Conservation (phyloP, 1,140 invertebrate species). For the Procambarus virginalis region DNA sequence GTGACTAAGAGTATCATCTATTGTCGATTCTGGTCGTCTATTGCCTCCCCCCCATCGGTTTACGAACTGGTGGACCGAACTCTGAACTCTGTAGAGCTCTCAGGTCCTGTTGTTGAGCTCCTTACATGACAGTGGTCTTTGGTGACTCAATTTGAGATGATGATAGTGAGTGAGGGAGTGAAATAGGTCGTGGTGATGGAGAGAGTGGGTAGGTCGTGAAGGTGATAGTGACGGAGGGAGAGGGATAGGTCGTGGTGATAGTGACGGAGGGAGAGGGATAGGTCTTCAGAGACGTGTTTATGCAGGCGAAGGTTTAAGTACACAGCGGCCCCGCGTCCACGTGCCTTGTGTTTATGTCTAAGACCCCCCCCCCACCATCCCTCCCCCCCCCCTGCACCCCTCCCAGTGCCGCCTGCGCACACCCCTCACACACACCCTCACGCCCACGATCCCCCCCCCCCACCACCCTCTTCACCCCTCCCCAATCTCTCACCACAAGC, state of each 20-base stretch:
- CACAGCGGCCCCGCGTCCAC: background rate
- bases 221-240: background rate
- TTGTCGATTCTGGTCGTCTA: too few species aligned
- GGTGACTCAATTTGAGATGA: too few species aligned
- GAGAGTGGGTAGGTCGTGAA: background rate
- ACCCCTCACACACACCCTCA: background rate
- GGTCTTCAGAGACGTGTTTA: background rate
- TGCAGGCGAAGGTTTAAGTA: background rate
- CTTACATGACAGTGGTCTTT: too few species aligned
- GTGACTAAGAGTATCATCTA: too few species aligned
- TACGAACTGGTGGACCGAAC: too few species aligned
- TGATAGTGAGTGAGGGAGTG: background rate
- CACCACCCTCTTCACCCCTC: background rate
- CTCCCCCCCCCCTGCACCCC: background rate
- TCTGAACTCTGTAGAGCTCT: too few species aligned
- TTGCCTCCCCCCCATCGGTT: too few species aligned
- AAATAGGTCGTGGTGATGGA: too few species aligned
- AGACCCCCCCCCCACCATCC: background rate
- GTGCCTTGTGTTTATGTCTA: slow-evolving; percentile 1
- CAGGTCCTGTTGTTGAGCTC: too few species aligned
- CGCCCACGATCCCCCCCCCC: background rate
- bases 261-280: background rate
- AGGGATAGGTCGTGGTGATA: background rate
- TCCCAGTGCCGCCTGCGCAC: background rate
- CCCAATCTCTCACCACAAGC: background rate